Percentiles rank a stretch among this genome's conserved stretches.
phyloP scores from a whole-genome alignment of 2,113 vertebrate species.

The Pandion haliaetus region DNA sequence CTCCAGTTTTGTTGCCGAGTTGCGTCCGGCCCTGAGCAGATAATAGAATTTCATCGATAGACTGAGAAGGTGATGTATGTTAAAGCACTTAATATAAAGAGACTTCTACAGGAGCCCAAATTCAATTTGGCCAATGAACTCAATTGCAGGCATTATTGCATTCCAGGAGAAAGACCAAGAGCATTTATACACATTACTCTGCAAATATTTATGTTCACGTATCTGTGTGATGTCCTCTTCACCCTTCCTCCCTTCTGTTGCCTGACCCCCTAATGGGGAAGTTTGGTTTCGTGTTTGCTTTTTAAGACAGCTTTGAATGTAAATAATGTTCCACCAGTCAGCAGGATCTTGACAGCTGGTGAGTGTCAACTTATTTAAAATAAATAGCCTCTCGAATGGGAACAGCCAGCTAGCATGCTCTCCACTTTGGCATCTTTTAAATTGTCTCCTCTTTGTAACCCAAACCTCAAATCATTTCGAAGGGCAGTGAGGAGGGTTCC shows the following conservation, averaged over 20 bases:
- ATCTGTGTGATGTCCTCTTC: constrained; percentile 8
- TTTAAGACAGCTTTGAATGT: constrained; percentile 52
- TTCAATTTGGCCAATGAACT: constrained; percentile 75
- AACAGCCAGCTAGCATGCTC: constrained; percentile 4
- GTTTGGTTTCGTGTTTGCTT: constrained; percentile 28
- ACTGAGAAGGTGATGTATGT: constrained; percentile 61
- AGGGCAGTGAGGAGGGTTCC: neutral
- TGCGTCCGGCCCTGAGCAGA: constrained; percentile 33
- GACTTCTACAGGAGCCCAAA: constrained; percentile 69
- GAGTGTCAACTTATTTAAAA: constrained; percentile 60
- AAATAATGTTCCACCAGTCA: constrained; percentile 55
- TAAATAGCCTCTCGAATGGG: constrained; percentile 37
- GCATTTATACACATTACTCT: constrained; percentile 36
- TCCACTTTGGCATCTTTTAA: constrained; percentile 24
- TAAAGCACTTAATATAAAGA: constrained; percentile 73
- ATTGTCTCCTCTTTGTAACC: constrained; percentile 22
- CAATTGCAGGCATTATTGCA: constrained; percentile 63
- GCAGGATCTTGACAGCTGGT: constrained; percentile 60
- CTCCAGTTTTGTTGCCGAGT: constrained; percentile 3
- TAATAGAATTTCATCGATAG: constrained; percentile 69
- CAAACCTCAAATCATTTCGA: constrained; percentile 39
- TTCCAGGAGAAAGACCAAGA: constrained; percentile 58
- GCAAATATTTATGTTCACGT: constrained; percentile 18
- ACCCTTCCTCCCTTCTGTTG: constrained; percentile 39
- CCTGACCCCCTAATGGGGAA: constrained; percentile 27